These are phyloP conservation scores for Drosophila melanica DNA, from an alignment of 1,140 invertebrate genomes.

Conservation along the genomic window DNA sequence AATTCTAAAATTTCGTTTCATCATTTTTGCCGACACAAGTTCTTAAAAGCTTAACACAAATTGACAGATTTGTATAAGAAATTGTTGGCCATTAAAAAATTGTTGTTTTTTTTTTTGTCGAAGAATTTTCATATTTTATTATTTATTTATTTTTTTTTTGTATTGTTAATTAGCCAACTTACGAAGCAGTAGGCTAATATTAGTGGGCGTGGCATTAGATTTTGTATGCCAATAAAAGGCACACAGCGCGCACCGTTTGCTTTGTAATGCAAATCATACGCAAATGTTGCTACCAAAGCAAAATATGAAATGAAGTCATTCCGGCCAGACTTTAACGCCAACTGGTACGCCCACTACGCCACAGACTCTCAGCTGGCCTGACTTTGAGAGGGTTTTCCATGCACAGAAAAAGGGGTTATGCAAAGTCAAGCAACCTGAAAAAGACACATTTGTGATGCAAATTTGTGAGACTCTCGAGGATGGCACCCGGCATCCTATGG, in stretches of 20 bases:
- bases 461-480: slow-evolving; percentile 57
- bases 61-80: slow-evolving; percentile 9
- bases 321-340: slow-evolving; percentile 17
- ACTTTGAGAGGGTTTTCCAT: slow-evolving; percentile 58
- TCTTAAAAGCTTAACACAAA: slow-evolving; percentile 24
- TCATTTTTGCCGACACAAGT: not conserved
- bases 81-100: slow-evolving; percentile 39
- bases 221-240: slow-evolving; percentile 55
- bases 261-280: slow-evolving; percentile 78
- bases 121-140: not conserved
- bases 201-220: slow-evolving; percentile 44
- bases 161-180: slow-evolving; percentile 63
- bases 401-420: slow-evolving; percentile 71
- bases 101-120: not conserved
- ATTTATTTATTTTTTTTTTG: slow-evolving; percentile 13
- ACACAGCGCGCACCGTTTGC: slow-evolving; percentile 35
- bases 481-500: slow-evolving; percentile 47
- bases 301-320: slow-evolving; percentile 76
- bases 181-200: slow-evolving; percentile 16
- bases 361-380: slow-evolving; percentile 27
- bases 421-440: slow-evolving; percentile 83
- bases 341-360: not conserved
- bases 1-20: slow-evolving; percentile 14
- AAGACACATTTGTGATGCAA: slow-evolving; percentile 83
- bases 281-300: slow-evolving; percentile 69